Percentiles rank a stretch among this genome's conserved stretches.
These are phyloP conservation scores for Dendrolimus pini DNA, from an alignment of 2,888 invertebrate species.

Conservation along the genomic window DNA sequence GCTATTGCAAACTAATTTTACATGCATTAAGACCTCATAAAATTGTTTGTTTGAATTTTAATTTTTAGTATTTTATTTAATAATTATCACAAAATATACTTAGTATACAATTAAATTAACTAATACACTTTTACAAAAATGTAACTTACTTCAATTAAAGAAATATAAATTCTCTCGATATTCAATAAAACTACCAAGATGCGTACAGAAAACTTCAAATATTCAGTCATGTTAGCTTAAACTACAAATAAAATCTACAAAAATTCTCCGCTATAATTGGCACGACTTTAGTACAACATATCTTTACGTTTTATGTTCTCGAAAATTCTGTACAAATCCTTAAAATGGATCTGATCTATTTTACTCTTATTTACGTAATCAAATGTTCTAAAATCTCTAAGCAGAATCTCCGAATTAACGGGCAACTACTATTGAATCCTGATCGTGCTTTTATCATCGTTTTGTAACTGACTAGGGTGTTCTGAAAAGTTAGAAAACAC, in stretches of 20 bases:
- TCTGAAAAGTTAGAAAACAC: no score
- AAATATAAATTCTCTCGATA: not conserved
- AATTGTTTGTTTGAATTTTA: not conserved
- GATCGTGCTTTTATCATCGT: no score
- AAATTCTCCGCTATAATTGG: slow-evolving; percentile 8
- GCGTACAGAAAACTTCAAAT: not conserved
- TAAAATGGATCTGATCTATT: no score
- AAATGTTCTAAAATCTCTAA: no score
- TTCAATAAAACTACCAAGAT: not conserved
- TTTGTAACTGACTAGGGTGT: no score
- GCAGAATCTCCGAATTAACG: no score
- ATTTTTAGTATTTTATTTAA: not conserved
- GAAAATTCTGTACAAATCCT: no score
- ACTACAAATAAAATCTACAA: slow-evolving; percentile 2
- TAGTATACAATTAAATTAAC: not conserved
- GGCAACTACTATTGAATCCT: no score
- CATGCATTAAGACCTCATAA: not conserved
- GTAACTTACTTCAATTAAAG: not conserved
- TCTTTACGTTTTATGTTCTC: no score
- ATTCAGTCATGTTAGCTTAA: not conserved
- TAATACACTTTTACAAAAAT: not conserved
- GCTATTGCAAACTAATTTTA: not conserved
- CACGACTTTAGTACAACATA: slow-evolving; percentile 5
- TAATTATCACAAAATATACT: not conserved
- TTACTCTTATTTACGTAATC: no score